Evolutionary conservation across 2,797 vertebrate species (phyloP).

Genomic region (Sylvia borin): DNA sequence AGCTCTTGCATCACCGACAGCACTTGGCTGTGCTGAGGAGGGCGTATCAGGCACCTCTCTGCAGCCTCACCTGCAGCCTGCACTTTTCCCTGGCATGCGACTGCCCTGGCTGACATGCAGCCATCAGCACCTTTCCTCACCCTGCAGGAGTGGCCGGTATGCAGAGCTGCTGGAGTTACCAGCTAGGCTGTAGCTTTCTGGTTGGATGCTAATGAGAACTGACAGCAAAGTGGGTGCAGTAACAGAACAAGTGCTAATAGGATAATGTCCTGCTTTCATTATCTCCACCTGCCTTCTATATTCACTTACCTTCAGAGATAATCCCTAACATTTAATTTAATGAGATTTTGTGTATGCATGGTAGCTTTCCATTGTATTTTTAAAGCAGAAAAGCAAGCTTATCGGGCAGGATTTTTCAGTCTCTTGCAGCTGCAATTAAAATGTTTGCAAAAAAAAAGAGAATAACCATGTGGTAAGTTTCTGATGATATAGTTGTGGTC

Average conservation of each 20-base stretch:
- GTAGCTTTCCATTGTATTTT: background rate
- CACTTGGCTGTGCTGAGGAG: background rate
- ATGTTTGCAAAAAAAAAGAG: background rate
- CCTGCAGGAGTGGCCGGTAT: background rate
- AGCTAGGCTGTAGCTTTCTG: background rate
- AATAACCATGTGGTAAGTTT: background rate
- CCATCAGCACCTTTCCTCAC: background rate
- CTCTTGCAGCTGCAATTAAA: conserved; percentile 17
- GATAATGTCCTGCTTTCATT: conserved; percentile 16
- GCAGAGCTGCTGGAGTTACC: background rate
- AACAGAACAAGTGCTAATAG: conserved; percentile 17
- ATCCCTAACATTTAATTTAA: conserved; percentile 29
- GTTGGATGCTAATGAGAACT: background rate
- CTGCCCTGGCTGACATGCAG: background rate
- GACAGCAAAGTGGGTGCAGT: background rate
- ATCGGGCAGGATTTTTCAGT: conserved; percentile 7
- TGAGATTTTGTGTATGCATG: conserved; percentile 3
- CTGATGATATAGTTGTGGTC: background rate
- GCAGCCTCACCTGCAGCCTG: background rate
- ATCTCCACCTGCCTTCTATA: conserved; percentile 29
- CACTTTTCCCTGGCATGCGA: background rate
- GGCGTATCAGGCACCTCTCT: background rate
- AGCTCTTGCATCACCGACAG: background rate
- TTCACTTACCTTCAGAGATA: conserved; percentile 20
- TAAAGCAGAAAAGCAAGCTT: background rate